Evolutionary conservation across 1,140 invertebrate genomes (phyloP).

Genomic region (Anoplolepis gracilipes): DNA sequence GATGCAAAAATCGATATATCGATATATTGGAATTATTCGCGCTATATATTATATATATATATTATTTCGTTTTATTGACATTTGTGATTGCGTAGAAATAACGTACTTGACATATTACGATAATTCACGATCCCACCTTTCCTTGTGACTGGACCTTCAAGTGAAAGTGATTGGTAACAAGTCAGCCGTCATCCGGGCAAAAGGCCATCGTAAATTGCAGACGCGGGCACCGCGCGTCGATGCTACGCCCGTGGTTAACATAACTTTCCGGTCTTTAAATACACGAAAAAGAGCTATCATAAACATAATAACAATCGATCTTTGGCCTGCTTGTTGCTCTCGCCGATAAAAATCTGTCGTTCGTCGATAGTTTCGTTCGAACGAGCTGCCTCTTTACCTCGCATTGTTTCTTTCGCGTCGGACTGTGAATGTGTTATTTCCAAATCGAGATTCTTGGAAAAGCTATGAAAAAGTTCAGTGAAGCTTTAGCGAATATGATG

Average conservation of each 20-base stretch:
- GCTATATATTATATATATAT: not conserved
- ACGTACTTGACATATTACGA: not conserved
- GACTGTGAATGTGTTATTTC: not conserved
- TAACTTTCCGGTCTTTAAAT: not conserved
- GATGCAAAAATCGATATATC: not conserved
- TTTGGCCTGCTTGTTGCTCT: not conserved
- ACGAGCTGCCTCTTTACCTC: not conserved
- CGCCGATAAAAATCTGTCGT: conserved; percentile 13
- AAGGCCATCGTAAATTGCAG: not conserved
- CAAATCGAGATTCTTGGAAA: not conserved
- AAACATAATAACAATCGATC: conserved; percentile 51
- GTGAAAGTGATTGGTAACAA: conserved; percentile 24
- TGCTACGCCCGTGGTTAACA: not conserved
- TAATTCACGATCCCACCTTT: not conserved
- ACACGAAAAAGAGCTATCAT: conserved; percentile 20
- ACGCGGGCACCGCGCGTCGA: not conserved
- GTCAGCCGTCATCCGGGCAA: not conserved
- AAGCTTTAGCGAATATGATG: conserved; percentile 2
- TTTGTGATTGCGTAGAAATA: not conserved
- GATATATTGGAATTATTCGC: not conserved
- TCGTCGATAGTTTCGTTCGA: conserved; percentile 13
- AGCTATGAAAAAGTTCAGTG: not conserved
- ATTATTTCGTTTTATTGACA: not conserved
- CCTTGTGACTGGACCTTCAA: not conserved
- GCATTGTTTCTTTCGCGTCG: not conserved